These are phyloP conservation scores for Ochotona curzoniae DNA, from an alignment of 2,113 vertebrate genomes.

Conservation along the genomic window DNA sequence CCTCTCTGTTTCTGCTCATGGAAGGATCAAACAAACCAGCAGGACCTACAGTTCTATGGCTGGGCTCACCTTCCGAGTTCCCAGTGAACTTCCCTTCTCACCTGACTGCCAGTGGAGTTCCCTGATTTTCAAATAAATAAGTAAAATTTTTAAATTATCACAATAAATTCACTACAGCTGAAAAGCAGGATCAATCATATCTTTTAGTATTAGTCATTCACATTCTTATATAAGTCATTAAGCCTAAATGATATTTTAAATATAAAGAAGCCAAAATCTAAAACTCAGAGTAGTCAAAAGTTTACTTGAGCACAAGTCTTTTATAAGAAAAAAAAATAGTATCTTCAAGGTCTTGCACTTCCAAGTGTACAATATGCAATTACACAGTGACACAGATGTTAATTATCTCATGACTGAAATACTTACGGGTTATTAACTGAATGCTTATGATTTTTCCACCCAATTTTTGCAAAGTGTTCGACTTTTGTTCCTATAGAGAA, in stretches of 20 bases:
- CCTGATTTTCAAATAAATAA: too few species aligned
- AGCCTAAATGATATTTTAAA: slow-evolving; percentile 31
- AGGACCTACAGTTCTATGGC: too few species aligned
- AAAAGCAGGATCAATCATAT: not conserved
- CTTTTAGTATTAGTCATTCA: not conserved
- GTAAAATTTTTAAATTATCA: not conserved
- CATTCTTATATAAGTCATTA: not conserved
- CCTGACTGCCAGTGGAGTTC: too few species aligned
- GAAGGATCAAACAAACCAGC: too few species aligned
- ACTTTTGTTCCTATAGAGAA: slow-evolving; percentile 91
- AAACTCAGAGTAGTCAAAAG: slow-evolving; percentile 13
- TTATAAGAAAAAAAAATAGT: slow-evolving; percentile 24
- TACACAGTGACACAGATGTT: slow-evolving; percentile 32
- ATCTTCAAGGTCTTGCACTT: slow-evolving; percentile 27
- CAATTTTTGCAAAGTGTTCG: slow-evolving; percentile 98
- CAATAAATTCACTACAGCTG: slow-evolving; percentile 38
- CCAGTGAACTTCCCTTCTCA: too few species aligned
- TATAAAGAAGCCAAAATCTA: slow-evolving; percentile 28
- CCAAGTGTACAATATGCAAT: slow-evolving; percentile 27
- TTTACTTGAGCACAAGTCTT: slow-evolving; percentile 20
- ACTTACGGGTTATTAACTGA: slow-evolving; percentile 98
- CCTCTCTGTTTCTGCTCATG: too few species aligned
- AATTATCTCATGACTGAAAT: not conserved
- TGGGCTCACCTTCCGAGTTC: too few species aligned
- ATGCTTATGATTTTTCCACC: slow-evolving; percentile 99